Base-by-base conservation (phyloP, 1,140 invertebrate genomes). In the Adoxophyes honmai region DNA sequence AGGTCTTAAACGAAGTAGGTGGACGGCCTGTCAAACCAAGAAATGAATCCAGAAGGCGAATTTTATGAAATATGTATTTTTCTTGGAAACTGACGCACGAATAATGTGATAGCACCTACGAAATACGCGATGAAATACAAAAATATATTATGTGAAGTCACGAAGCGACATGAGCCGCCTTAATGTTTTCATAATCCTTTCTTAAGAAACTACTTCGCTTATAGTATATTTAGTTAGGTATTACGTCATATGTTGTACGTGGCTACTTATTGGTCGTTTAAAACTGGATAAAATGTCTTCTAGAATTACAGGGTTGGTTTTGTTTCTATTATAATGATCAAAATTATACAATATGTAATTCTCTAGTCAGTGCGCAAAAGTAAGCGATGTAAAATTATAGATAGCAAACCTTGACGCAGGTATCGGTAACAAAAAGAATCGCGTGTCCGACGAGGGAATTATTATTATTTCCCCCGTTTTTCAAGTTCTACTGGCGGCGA, bases 391-490 rank as follows among this genome's bases (percentile, higher is more conserved):
- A n/a, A n/a, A n/a, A n/a, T n/a, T 6, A 28, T 28, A 28, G 21
- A 28, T 48, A n/a, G n/a, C n/a, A n/a, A n/a, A n/a, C n/a, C n/a
- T n/a, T 57, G 13, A 33, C 38, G 28, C 16, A 15, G 6, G 9
- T 39, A 15, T 4, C 4, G 34, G 34, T 7, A 56, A 18, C 13
- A 39, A 16, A 39, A 56, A 21, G 35, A 16, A 55, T 58, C 28
- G 60, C 44, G 60, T 59, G 58, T 55, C 16, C 28, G 39, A 36
- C 52, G 59, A 53, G 34, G 21, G 4, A n/a, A 18, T 36, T 62
- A 59, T 64, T 54, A 62, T 68, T 59, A 48, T 21, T 44, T 18
- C 60, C 51, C 48, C 13, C 44, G 51, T 59, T 55, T 59, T 56
- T 53, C 42, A 56, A 48, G 44, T 56, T 42, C 52, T 52, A 64